Percentiles rank a stretch among this genome's conserved stretches.
phyloP scores from a whole-genome alignment of 2,888 invertebrate genomes.

The Caenorhabditis uteleia region DNA sequence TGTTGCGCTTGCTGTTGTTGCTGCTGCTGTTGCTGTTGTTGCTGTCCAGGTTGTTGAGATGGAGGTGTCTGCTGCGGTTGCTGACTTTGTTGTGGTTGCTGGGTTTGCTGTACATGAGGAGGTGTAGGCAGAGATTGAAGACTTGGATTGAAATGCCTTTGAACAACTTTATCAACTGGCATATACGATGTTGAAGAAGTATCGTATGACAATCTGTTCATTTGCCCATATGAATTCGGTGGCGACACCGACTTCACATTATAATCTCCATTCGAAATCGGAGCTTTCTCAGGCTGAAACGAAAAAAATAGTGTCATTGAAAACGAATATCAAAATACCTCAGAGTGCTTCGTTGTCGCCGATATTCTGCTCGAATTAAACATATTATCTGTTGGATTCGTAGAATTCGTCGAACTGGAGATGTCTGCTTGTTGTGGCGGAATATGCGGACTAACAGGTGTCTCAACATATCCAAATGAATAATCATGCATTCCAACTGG shows the following conservation, averaged over 20 bases:
- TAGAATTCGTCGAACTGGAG: slow-evolving; percentile 36
- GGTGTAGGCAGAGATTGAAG: slow-evolving; percentile 17
- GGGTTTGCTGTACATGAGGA: slow-evolving; percentile 20
- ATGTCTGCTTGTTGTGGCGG: slow-evolving; percentile 31
- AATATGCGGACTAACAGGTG: slow-evolving; percentile 23
- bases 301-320: slow-evolving; percentile 2
- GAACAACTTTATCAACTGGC: slow-evolving; percentile 26
- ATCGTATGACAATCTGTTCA: slow-evolving; percentile 35
- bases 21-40: slow-evolving; percentile 26
- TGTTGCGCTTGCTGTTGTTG: slow-evolving; percentile 32
- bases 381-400: slow-evolving; percentile 22
- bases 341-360: slow-evolving; percentile 17
- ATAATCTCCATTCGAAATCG: slow-evolving; percentile 30
- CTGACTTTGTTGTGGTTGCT: slow-evolving; percentile 19
- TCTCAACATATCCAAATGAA: slow-evolving; percentile 49
- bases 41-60: slow-evolving; percentile 19
- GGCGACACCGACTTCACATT: slow-evolving; percentile 33
- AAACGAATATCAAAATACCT: slow-evolving; percentile 14
- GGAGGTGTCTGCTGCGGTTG: slow-evolving; percentile 20
- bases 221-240: slow-evolving; percentile 16
- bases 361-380: slow-evolving; percentile 31
- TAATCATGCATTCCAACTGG: slow-evolving; percentile 37
- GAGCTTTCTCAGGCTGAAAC: slow-evolving; percentile 27
- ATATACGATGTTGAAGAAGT: slow-evolving; percentile 30
- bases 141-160: slow-evolving; percentile 21